These are phyloP conservation scores for Lapara coniferarum DNA, from an alignment of 2,888 invertebrate species.

Conservation along the genomic window DNA sequence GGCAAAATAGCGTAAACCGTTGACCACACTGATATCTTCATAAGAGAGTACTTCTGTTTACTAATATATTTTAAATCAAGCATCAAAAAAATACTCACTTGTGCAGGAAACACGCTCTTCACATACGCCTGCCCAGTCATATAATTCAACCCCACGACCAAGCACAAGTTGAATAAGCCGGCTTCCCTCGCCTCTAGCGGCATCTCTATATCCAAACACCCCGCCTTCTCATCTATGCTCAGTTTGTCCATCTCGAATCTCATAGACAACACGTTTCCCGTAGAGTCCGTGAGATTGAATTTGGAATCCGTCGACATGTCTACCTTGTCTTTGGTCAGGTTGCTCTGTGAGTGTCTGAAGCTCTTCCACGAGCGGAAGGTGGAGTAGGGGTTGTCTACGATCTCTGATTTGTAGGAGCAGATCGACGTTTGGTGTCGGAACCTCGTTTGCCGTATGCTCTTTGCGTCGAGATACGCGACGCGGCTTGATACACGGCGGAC, in stretches of 20 bases:
- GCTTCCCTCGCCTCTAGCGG: conserved; percentile 68
- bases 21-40: too few relatives aligned
- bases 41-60: too few relatives aligned
- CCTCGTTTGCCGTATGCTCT: conserved; percentile 53
- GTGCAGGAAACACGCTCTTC: conserved; percentile 87
- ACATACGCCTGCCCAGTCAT: conserved; percentile 87
- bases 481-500: conserved; percentile 85
- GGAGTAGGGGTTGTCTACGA: conserved; percentile 66
- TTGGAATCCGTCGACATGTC: conserved; percentile 61
- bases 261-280: conserved; percentile 61
- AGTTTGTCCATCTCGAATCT: conserved; percentile 57
- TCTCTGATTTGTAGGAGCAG: conserved; percentile 69
- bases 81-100: conserved; percentile 73
- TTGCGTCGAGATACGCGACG: conserved; percentile 74
- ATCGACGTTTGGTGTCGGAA: conserved; percentile 72
- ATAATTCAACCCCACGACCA: conserved; percentile 87
- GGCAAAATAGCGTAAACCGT: too few relatives aligned
- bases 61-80: too few relatives aligned
- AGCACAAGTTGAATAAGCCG: conserved; percentile 86
- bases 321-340: conserved; percentile 60
- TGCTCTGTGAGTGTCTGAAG: conserved; percentile 70
- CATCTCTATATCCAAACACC: conserved; percentile 67
- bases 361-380: conserved; percentile 79
- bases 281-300: conserved; percentile 64
- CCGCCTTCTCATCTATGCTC: conserved; percentile 72